Base-by-base conservation (phyloP, 2,797 vertebrate species). In the Typhlichthys eigenmanni region DNA sequence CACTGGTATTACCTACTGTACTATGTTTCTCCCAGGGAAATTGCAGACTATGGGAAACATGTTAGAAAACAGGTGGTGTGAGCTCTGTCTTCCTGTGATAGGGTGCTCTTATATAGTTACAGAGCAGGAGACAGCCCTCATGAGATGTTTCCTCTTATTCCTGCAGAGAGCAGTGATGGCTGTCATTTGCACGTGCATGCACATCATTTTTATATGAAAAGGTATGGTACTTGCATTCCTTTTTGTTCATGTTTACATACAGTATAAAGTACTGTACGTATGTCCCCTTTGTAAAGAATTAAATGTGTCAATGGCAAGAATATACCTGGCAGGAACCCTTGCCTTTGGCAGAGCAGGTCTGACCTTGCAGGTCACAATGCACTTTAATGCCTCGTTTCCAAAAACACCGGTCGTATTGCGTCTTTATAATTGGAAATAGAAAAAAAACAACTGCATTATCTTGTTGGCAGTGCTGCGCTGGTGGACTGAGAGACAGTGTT, bases 1-100 rank as follows among this genome's bases (percentile, higher is more conserved):
- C 73, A 66, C 62, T 64, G 64, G 66, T 60, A n/a, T 67, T 77
- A 62, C 65, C 34, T 38, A 60, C 0, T 32, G 52, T 13, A 17
- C 2, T 13, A 70, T 24, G 43, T 58, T 55, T 69, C n/a, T 7
- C 48, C 62, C 12, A 8, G 45, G 77, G 68, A 85, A 85, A 86
- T 84, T 84, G 83, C 64, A 85, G 80, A 70, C 68, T 84, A 24
- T 7, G 7, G 60, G 55, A 34, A 71, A 76, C 32, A 13, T n/a
- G 19, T 69, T 74, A 51, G 75, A 67, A 68, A 85, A 81, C 80
- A 84, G 81, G 80, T 85, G 83, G 73, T 75, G 57, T 58, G 51
- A 80, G 64, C 61, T 51, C 11, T 79, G 32, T 57, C 58, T 69
- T 64, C 50, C 62, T 73, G 53, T 0, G 7, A 74, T 58, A 52